Percentiles rank a stretch among this genome's conserved stretches.
Evolutionary conservation across 1,140 invertebrate genomes (phyloP).

Genomic region (Globodera ellingtonae): DNA sequence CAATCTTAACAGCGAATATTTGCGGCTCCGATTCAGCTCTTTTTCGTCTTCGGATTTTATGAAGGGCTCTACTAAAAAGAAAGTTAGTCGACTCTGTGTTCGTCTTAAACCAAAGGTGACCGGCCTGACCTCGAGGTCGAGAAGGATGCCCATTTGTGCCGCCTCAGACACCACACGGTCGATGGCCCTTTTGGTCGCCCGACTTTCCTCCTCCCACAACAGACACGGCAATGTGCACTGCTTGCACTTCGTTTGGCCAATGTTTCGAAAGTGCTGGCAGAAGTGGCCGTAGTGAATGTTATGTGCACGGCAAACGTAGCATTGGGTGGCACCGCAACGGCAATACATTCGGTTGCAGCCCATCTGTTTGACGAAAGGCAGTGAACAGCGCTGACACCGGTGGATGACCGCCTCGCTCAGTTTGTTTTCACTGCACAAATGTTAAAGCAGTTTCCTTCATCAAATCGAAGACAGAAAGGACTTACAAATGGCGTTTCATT

Average conservation of each 20-base stretch:
- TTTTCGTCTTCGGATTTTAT: background rate
- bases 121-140: background rate
- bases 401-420: slow-evolving; percentile 58
- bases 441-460: background rate
- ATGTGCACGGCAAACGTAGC: slow-evolving; percentile 73
- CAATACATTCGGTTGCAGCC: slow-evolving; percentile 78
- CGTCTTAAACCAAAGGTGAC: too few species aligned
- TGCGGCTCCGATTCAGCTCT: too few species aligned
- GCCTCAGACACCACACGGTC: slow-evolving; percentile 25
- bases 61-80: background rate
- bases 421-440: slow-evolving; percentile 48
- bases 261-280: slow-evolving; percentile 57
- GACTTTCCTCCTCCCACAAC: slow-evolving; percentile 37
- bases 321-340: slow-evolving; percentile 74
- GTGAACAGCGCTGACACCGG: slow-evolving; percentile 71
- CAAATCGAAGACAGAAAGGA: background rate
- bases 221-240: slow-evolving; percentile 39
- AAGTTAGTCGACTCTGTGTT: too few species aligned
- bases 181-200: background rate
- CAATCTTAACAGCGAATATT: too few species aligned
- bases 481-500: slow-evolving; percentile 28
- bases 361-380: slow-evolving; percentile 72
- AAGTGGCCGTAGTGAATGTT: slow-evolving; percentile 74
- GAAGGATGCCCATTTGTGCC: slow-evolving; percentile 11
- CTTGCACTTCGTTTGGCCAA: slow-evolving; percentile 25